Base-by-base conservation (phyloP, 2,797 vertebrate species). In the Esox lucius region DNA sequence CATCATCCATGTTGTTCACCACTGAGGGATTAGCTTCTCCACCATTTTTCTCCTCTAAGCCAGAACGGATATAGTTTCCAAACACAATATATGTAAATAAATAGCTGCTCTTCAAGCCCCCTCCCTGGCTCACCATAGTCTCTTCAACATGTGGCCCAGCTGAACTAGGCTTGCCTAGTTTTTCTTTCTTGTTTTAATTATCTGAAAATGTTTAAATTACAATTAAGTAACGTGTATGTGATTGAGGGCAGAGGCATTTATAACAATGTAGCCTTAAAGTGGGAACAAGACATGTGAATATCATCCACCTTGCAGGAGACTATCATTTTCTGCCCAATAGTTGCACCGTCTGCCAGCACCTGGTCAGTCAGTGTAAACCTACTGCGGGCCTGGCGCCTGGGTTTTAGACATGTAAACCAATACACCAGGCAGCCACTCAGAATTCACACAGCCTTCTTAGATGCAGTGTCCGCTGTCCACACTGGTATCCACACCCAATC, bases 361-460 rank as follows among this genome's bases (percentile, higher is more conserved):
- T 53, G 49, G 49, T 53, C 49, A 53, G 17, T 19, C 49, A 51
- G 16, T 51, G 49, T 51, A 17, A 15, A 19, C 49, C 51, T 17
- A 53, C 49, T 53, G 19, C 49, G 53, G 17, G 17, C 15, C 49
- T 19, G 49, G 49, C 49, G 16, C 49, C 49, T 19, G 49, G 49
- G 49, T 15, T 53, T 53, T 39, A n/a, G 70, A 66, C 77, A 71
- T 90, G 87, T 81, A 88, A 91, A 82, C 74, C 68, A 86, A 92
- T 86, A 82, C 77, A 72, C 26, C 15, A 51, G 67, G 51, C 62
- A 16, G 49, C 49, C 49, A 15, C 49, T 16, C 49, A 53, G 49
- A 53, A 17, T 15, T 53, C n/a, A n/a, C 49, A 67, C 62, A 51
- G 35, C 66, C 28, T 24, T 16, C 66, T 68, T 22, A 26, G 22